Evolutionary conservation across 2,113 vertebrate species (phyloP).

Genomic region (Nibea coibor): DNA sequence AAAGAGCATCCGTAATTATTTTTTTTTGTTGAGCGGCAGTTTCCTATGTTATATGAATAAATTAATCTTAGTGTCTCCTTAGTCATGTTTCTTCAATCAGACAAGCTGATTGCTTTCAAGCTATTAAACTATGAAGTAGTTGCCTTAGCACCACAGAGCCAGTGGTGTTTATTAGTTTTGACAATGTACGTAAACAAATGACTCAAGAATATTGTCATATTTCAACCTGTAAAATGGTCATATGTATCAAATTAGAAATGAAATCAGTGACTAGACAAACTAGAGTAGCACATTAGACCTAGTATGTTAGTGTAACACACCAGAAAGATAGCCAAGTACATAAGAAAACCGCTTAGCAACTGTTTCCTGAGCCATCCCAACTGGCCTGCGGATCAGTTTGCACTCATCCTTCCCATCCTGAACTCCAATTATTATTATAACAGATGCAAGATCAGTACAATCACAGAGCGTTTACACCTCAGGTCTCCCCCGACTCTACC

Average conservation of each 20-base stretch:
- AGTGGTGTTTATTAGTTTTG: constrained; percentile 50
- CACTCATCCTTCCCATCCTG: constrained; percentile 27
- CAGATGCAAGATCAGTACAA: constrained; percentile 76
- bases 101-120: constrained; percentile 30
- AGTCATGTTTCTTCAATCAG: constrained; percentile 31
- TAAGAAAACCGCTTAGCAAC: background rate
- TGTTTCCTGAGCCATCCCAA: constrained; percentile 31
- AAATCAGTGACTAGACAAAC: constrained; percentile 21
- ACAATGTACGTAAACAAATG: constrained; percentile 37
- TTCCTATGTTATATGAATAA: constrained; percentile 33
- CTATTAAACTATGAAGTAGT: constrained; percentile 52
- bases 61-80: constrained; percentile 24
- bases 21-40: constrained; percentile 4
- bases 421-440: constrained; percentile 23
- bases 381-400: constrained; percentile 34
- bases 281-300: constrained; percentile 50
- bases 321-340: constrained; percentile 39
- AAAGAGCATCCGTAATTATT: constrained; percentile 17
- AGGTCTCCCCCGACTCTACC: constrained; percentile 74
- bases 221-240: constrained; percentile 21
- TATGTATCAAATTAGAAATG: constrained; percentile 8
- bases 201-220: constrained; percentile 15
- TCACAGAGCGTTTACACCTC: constrained; percentile 75
- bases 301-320: constrained; percentile 20
- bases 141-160: constrained; percentile 71